Conservation (phyloP, 2,888 invertebrate species). For the Phaonia tiefii region DNA sequence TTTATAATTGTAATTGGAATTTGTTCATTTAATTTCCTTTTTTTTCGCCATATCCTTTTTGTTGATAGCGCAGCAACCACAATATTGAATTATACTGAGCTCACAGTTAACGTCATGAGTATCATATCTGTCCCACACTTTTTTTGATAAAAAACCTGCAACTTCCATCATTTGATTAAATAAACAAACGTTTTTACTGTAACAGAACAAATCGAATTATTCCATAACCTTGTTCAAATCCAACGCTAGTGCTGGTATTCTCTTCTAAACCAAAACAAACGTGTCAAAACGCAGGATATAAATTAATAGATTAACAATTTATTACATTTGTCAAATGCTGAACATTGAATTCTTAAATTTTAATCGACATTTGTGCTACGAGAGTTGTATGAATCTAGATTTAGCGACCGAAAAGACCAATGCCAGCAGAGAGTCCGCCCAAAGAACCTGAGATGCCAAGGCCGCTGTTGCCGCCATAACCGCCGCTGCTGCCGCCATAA, state of each 20-base stretch:
- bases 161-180: too few relatives aligned
- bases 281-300: too few relatives aligned
- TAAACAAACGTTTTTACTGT: too few relatives aligned
- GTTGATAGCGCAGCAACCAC: not conserved
- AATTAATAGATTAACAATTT: too few relatives aligned
- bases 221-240: too few relatives aligned
- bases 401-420: slow-evolving; percentile 38
- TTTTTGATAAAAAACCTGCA: too few relatives aligned
- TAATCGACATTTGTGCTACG: not conserved
- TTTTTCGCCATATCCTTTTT: slow-evolving; percentile 8
- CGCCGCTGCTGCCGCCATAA: slow-evolving; percentile 34
- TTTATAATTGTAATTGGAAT: slow-evolving; percentile 20
- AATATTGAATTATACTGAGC: not conserved
- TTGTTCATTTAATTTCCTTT: not conserved
- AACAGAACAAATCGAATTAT: too few relatives aligned
- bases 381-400: not conserved
- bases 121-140: not conserved
- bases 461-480: slow-evolving; percentile 8
- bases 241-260: too few relatives aligned
- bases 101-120: not conserved
- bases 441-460: not conserved
- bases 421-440: slow-evolving; percentile 33
- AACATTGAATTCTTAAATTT: not conserved
- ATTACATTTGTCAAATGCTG: too few relatives aligned
- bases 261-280: too few relatives aligned